Evolutionary conservation across 2,888 invertebrate genomes (phyloP).

Genomic region (Chloroclystis v-ata): DNA sequence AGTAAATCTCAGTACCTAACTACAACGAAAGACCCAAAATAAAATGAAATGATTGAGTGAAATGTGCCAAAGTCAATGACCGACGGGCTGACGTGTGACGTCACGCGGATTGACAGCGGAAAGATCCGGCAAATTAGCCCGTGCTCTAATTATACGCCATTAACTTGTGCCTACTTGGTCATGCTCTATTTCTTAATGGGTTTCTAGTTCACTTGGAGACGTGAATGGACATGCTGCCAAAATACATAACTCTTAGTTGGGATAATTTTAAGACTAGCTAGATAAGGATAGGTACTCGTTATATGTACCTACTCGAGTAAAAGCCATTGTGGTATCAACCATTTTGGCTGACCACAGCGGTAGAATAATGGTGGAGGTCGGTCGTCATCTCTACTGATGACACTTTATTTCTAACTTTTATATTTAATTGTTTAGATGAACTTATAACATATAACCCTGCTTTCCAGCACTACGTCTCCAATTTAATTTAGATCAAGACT

Average conservation of each 20-base stretch:
- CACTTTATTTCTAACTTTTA: too few species aligned
- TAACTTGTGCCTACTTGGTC: not conserved
- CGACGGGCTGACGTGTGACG: not conserved
- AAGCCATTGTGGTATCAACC: too few species aligned
- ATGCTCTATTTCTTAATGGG: not conserved
- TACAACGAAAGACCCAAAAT: not conserved
- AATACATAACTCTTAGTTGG: not conserved
- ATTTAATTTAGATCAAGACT: too few species aligned
- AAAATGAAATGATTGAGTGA: not conserved
- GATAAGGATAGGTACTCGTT: not conserved
- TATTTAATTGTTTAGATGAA: too few species aligned
- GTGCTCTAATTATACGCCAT: slow-evolving; percentile 1
- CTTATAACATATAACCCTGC: too few species aligned
- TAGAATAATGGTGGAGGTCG: too few species aligned
- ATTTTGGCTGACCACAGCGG: too few species aligned
- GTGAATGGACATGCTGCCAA: not conserved
- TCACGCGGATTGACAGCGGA: not conserved
- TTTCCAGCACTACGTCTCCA: too few species aligned
- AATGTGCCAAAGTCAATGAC: not conserved
- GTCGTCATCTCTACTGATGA: too few species aligned
- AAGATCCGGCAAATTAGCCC: not conserved
- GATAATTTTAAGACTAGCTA: not conserved
- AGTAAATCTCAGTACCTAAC: not conserved
- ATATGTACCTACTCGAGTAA: not conserved
- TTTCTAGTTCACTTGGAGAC: not conserved